Evolutionary conservation across 2,888 invertebrate genomes (phyloP), one percentile per base, ranked within the genome.

Genomic region (Athrips mouffetella): DNA sequence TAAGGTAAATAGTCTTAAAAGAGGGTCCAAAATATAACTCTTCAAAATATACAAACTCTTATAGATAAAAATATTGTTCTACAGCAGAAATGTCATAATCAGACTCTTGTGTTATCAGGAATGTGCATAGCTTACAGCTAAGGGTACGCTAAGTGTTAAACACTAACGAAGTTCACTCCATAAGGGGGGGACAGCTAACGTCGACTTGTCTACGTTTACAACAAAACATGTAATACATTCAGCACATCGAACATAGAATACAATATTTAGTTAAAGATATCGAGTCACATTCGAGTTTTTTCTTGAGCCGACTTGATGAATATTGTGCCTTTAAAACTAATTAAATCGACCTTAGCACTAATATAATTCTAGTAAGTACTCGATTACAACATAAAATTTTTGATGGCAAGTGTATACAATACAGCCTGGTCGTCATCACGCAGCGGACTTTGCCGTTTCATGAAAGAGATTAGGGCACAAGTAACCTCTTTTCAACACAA

Each of bases 261-360:
- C 67, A 80, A 70, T 67, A 70, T 67, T 67, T 70, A 64, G 62
- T 65, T 59, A 65, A n/a, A 71, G 66, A 73, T 66, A 73, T 63
- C 80, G 85, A 86, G 85, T 70, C 59, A 82, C 83, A 83, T 86
- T 83, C 85, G 81, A 85, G 83, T 70, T 53, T 59, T 57, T 76
- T 71, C 57, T 62, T 67, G 87, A 89, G 89, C 89, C 84, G 89
- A 89, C 89, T 70, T 89, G 88, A 89, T 88, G 84, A 86, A 82
- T 86, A 85, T 83, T 80, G 82, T 84, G 83, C 80, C 81, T 58
- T 64, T 69, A 66, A 61, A 70, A 69, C 69, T 74, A 71, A 73
- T 67, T 65, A 65, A 61, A 33, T 65, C 64, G 63, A 67, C 63
- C 70, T 64, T 68, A 72, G 68, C 62, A 66, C 61, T 60, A 65